These are phyloP conservation scores for Callospermophilus lateralis DNA, from an alignment of 2,113 vertebrate genomes.

Conservation along the genomic window DNA sequence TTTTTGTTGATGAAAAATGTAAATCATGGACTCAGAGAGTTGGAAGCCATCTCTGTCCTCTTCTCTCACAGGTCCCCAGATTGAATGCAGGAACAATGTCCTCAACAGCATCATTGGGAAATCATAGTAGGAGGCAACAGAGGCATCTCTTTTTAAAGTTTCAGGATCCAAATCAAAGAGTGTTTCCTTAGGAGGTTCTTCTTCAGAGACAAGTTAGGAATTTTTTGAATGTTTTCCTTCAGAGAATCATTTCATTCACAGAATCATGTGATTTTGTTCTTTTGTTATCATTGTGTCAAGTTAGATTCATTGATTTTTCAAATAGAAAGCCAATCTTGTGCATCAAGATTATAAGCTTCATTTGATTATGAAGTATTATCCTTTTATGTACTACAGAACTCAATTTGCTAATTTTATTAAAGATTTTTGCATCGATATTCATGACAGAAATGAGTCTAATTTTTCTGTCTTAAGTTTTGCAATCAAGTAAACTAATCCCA, in stretches of 20 bases:
- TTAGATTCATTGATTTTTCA: neutral
- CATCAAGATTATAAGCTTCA: neutral
- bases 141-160: neutral
- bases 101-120: neutral
- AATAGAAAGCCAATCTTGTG: neutral
- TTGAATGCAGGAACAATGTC: neutral
- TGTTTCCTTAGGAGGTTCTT: neutral
- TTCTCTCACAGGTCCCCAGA: neutral
- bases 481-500: neutral
- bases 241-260: neutral
- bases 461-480: neutral
- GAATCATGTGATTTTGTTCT: neutral
- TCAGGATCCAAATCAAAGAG: neutral
- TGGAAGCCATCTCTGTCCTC: neutral
- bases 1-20: neutral
- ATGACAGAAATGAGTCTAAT: slow-evolving; percentile 4
- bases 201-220: neutral
- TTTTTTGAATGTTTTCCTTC: neutral
- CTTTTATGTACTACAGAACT: neutral
- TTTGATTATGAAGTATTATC: neutral
- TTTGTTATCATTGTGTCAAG: neutral
- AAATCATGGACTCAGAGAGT: neutral
- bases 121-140: neutral
- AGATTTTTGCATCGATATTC: neutral
- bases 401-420: neutral